Conservation (phyloP, 2,113 vertebrate species). For the Cavia porcellus region DNA sequence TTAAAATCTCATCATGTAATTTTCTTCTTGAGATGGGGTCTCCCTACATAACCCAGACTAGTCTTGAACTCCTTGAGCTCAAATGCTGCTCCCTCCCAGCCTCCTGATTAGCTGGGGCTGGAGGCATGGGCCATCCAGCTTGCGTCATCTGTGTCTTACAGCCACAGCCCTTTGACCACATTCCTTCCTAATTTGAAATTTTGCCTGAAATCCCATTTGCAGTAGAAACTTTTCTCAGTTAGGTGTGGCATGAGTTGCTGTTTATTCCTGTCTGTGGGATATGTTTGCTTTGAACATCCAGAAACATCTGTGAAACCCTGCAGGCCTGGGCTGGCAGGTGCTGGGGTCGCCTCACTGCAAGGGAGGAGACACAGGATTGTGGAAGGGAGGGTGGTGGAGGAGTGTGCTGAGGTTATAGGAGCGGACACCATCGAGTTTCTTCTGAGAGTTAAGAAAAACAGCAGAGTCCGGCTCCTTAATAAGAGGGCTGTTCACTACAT, state of each 20-base stretch:
- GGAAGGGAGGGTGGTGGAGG: background rate
- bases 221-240: constrained; percentile 27
- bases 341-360: background rate
- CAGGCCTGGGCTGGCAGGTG: background rate
- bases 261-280: constrained; percentile 11
- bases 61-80: background rate
- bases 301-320: constrained; percentile 6
- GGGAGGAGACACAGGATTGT: background rate
- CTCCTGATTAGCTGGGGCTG: background rate
- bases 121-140: background rate
- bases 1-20: constrained; percentile 27
- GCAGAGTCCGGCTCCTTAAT: background rate
- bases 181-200: constrained; percentile 46
- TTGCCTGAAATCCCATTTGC: background rate
- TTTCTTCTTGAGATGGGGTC: background rate
- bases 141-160: background rate
- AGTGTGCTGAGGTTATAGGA: background rate
- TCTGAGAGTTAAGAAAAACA: background rate
- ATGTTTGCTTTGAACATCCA: constrained; percentile 20
- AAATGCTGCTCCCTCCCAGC: background rate
- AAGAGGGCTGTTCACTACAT: background rate
- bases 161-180: background rate
- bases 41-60: no score
- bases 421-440: background rate
- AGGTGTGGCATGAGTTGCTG: background rate